Percentiles rank a stretch among this genome's conserved stretches.
Conservation (phyloP, 2,113 vertebrate species). For the Conger conger region DNA sequence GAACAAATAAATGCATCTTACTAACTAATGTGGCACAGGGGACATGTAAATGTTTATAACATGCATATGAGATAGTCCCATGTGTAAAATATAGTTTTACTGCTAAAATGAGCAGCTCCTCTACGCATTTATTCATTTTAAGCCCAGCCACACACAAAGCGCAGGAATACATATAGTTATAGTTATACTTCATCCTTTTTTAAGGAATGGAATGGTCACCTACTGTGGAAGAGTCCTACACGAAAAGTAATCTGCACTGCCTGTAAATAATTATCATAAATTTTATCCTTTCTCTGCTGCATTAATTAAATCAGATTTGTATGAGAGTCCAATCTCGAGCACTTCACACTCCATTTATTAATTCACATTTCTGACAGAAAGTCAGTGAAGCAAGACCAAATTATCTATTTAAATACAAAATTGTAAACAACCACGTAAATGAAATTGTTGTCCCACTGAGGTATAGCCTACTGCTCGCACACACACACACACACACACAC, state of each 20-base stretch:
- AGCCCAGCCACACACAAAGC: not conserved
- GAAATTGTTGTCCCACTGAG: not conserved
- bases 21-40: not conserved
- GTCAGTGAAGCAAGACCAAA: constrained; percentile 36
- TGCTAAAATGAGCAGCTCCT: not conserved
- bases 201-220: constrained; percentile 1
- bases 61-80: not conserved
- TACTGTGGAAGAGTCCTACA: constrained; percentile 9
- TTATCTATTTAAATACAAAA: constrained; percentile 46
- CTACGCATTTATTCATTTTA: not conserved
- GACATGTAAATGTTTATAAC: not conserved
- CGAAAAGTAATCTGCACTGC: constrained; percentile 19
- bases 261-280: constrained; percentile 41
- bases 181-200: not conserved
- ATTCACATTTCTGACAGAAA: constrained; percentile 44
- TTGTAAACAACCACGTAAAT: constrained; percentile 38
- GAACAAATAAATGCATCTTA: not conserved
- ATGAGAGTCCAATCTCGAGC: constrained; percentile 46
- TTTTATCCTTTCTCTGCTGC: constrained; percentile 35
- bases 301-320: constrained; percentile 60
- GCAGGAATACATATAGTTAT: not conserved
- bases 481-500: not conserved
- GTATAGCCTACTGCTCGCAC: not conserved
- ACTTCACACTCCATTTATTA: constrained; percentile 53
- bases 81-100: not conserved